These are phyloP conservation scores for Trichosurus vulpecula DNA, from an alignment of 2,797 vertebrate genomes.

Conservation along the genomic window DNA sequence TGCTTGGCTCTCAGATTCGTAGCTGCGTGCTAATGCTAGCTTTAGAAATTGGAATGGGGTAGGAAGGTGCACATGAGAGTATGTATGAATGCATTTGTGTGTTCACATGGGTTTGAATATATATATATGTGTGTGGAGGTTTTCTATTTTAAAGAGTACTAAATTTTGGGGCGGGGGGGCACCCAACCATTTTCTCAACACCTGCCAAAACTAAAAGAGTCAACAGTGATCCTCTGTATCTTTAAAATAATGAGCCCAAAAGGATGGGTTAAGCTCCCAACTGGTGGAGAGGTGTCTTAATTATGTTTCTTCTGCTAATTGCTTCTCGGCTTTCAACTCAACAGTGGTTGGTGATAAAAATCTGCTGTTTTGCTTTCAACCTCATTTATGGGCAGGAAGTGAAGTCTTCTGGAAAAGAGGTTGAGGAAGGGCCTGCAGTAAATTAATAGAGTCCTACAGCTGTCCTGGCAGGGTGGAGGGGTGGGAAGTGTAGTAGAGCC, in stretches of 20 bases:
- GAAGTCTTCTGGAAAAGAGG: not conserved
- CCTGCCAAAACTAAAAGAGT: not conserved
- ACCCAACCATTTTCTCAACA: constrained; percentile 1
- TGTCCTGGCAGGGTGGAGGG: not conserved
- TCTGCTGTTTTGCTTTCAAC: not conserved
- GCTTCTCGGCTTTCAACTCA: not conserved
- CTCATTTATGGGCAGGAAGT: not conserved
- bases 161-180: not conserved
- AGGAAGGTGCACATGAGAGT: not conserved
- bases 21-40: not conserved
- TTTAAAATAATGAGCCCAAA: not conserved
- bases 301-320: not conserved
- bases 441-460: not conserved
- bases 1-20: constrained; percentile 37
- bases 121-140: not conserved
- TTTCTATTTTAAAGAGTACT: not conserved
- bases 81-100: not conserved
- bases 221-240: not conserved
- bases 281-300: not conserved
- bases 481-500: not conserved
- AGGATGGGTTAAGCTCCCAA: not conserved
- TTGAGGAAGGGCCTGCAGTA: not conserved
- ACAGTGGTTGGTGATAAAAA: not conserved
- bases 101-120: not conserved
- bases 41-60: not conserved